Conservation (phyloP, 2,888 invertebrate genomes). For the Dioctria rufipes region DNA sequence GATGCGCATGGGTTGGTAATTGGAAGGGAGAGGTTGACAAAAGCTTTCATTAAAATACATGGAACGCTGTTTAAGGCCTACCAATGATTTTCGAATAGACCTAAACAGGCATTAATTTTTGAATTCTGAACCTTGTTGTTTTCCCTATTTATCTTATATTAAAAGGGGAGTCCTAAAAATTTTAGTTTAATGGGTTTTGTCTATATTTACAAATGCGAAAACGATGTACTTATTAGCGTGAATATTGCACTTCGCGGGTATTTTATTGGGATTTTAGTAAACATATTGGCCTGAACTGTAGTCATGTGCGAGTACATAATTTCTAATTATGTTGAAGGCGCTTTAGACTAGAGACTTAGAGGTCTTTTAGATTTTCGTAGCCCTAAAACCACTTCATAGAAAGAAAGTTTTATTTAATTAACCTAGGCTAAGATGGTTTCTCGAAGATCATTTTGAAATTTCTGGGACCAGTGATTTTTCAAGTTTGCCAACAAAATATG, state of each 20-base stretch:
- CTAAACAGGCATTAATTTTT: not conserved
- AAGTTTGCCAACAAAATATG: no score
- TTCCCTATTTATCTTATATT: slow-evolving; percentile 11
- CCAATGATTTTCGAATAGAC: not conserved
- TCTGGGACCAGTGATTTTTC: no score
- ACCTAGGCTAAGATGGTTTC: no score
- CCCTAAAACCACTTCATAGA: no score
- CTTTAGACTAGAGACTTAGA: no score
- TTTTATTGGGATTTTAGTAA: slow-evolving; percentile 25
- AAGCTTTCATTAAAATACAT: slow-evolving; percentile 47
- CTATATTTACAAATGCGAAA: slow-evolving; percentile 17
- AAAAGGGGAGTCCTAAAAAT: slow-evolving; percentile 41
- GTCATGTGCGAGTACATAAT: slow-evolving; percentile 1
- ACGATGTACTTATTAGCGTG: no score
- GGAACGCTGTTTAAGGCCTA: slow-evolving; percentile 1
- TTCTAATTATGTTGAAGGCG: slow-evolving; percentile 14
- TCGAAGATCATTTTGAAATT: no score
- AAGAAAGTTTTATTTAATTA: no score
- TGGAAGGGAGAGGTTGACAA: slow-evolving; percentile 40
- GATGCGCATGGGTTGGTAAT: not conserved
- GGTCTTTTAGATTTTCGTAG: no score
- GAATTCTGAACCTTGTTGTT: not conserved
- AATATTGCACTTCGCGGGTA: no score
- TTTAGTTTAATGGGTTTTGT: slow-evolving; percentile 44
- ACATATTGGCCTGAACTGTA: slow-evolving; percentile 1